Conservation (phyloP, 2,888 invertebrate genomes). For the Tholera decimalis region DNA sequence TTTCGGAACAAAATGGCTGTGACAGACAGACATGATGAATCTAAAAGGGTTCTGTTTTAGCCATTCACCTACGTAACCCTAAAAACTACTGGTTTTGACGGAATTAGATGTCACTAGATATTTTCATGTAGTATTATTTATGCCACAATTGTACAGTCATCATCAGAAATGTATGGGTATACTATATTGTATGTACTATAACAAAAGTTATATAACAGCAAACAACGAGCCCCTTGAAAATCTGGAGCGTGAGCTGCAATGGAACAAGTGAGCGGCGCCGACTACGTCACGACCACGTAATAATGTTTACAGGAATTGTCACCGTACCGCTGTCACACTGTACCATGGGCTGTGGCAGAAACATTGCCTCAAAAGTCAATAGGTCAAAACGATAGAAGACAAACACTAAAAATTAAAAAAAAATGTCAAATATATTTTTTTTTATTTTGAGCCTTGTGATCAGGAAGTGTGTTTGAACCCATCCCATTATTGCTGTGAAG, state of each 20-base stretch:
- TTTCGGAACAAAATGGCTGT: too few relatives aligned
- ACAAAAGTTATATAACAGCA: conserved; percentile 71
- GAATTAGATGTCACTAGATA: too few relatives aligned
- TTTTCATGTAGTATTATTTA: too few relatives aligned
- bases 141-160: not conserved
- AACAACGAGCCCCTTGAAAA: conserved; percentile 91
- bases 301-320: conserved; percentile 56
- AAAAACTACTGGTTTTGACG: too few relatives aligned
- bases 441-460: too few relatives aligned
- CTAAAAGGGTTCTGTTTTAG: too few relatives aligned
- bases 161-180: not conserved
- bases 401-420: too few relatives aligned
- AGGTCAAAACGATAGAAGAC: too few relatives aligned
- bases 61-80: too few relatives aligned
- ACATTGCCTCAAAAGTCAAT: not conserved
- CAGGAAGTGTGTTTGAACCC: too few relatives aligned
- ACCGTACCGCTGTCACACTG: conserved; percentile 42
- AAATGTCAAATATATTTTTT: not conserved
- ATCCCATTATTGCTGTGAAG: too few relatives aligned
- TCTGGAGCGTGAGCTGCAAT: conserved; percentile 88
- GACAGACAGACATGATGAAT: too few relatives aligned
- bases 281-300: conserved; percentile 59
- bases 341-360: conserved; percentile 34
- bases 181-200: conserved; percentile 3
- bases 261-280: conserved; percentile 78